Conservation (phyloP, 2,113 vertebrate species). For the Tupaia chinensis region DNA sequence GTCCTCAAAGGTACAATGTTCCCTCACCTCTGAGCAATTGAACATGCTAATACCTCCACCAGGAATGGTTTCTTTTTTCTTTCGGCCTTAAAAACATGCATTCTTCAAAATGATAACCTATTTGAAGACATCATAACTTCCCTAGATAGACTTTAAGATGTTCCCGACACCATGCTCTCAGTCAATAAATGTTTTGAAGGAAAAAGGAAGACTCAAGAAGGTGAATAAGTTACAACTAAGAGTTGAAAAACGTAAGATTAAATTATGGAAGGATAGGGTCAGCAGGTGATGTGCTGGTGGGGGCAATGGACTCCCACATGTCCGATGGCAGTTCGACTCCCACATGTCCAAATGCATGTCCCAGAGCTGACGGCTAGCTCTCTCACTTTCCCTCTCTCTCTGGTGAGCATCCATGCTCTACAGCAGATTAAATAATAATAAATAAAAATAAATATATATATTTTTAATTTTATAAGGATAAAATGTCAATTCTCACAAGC, state of each 20-base stretch:
- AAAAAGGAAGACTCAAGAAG: slow-evolving; percentile 31
- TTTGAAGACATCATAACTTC: slow-evolving; percentile 40
- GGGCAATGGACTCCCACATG: too few relatives aligned
- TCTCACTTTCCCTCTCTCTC: too few relatives aligned
- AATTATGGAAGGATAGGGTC: not conserved
- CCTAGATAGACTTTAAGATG: not conserved
- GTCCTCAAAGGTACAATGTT: slow-evolving; percentile 21
- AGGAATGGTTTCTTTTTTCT: slow-evolving; percentile 20
- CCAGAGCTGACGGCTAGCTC: too few relatives aligned
- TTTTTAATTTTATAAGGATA: slow-evolving; percentile 36
- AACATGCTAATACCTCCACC: not conserved
- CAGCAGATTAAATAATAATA: too few relatives aligned
- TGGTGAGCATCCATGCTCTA: too few relatives aligned
- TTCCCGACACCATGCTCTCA: not conserved
- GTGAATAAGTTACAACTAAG: slow-evolving; percentile 5
- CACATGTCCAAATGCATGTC: too few relatives aligned
- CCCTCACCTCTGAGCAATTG: not conserved
- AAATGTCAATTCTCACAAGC: slow-evolving; percentile 11
- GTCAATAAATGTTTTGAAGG: not conserved
- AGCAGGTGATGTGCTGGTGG: too few relatives aligned
- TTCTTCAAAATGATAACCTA: slow-evolving; percentile 30
- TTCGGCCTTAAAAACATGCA: slow-evolving; percentile 9
- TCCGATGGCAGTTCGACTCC: too few relatives aligned
- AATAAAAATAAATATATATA: too few relatives aligned
- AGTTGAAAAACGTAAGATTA: slow-evolving; percentile 6